These are phyloP conservation scores for Drosophila sturtevanti DNA, from an alignment of 1,140 invertebrate species.

Conservation along the genomic window DNA sequence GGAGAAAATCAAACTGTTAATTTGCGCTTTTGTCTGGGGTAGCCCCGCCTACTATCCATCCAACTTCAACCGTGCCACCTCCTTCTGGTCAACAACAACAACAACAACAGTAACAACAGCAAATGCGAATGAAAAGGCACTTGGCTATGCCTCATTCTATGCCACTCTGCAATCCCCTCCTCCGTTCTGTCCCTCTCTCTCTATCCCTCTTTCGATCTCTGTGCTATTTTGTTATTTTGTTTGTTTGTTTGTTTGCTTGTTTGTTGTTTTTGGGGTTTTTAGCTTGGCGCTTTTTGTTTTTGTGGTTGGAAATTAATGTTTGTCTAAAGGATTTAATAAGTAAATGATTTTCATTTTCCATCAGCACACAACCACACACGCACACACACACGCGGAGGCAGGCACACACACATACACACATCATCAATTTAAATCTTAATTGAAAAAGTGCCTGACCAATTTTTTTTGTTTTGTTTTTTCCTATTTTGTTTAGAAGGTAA, in stretches of 20 bases:
- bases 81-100: slow-evolving; percentile 29
- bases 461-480: background rate
- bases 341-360: slow-evolving; percentile 72
- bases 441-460: background rate
- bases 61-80: slow-evolving; percentile 13
- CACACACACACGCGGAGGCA: background rate
- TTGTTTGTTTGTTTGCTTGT: slow-evolving; percentile 50
- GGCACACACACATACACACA: slow-evolving; percentile 25
- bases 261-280: slow-evolving; percentile 57
- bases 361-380: slow-evolving; percentile 31
- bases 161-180: background rate
- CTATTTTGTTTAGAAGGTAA: background rate
- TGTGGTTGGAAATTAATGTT: slow-evolving; percentile 75
- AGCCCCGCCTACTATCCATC: slow-evolving; percentile 23
- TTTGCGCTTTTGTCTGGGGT: slow-evolving; percentile 76
- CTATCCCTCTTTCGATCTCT: background rate
- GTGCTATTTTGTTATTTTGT: background rate
- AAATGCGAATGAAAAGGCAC: slow-evolving; percentile 50
- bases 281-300: slow-evolving; percentile 62
- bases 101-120: background rate
- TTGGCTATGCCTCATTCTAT: slow-evolving; percentile 45
- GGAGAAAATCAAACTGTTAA: slow-evolving; percentile 77
- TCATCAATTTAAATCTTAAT: slow-evolving; percentile 50
- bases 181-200: slow-evolving; percentile 5
- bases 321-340: slow-evolving; percentile 77